Evolutionary conservation across 2,888 invertebrate species (phyloP), one percentile per base, ranked within the genome.

Genomic region (Plebejus anna): DNA sequence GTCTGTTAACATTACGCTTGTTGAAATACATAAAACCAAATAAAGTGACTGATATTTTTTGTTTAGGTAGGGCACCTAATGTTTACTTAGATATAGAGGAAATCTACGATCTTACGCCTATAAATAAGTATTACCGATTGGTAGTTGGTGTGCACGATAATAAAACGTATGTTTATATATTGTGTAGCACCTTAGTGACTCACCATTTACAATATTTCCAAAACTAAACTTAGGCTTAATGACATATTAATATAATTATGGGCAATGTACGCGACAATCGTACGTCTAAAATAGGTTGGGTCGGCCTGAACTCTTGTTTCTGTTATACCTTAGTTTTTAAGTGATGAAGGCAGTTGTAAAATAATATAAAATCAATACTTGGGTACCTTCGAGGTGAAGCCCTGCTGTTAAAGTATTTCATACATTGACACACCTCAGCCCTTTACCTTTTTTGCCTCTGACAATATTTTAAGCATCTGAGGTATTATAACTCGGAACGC

Each of bases 141-240:
- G 66, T 66, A 32, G 13, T 4, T 36, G 66, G 36, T 32, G 66
- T 66, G 32, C 32, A 32, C 32, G 32, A 32, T 16, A 32, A 32
- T 66, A 4, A 66, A 32, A 66, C 32, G 61, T 61, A 61, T 28
- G 7, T 22, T 22, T 22, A 28, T 61, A 28, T 61, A 11, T 61
- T 61, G 61, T 61, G 61, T 61, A 61, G 61, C 61, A 61, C 66
- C 66, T 13, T 36, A 36, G 66, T 36, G 66, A 36, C 32, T 36
- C 66, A 36, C 66, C 66, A 36, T 16, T 66, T 5, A 66, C 32
- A 61, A 28, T 61, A 28, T 4, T 66, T 66, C 13, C 5, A 32
- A 66, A 32, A 66, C 32, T 13, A 32, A 32, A 36, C 13, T 66
- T 32, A 32, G 66, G 66, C 66, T 66, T 7, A 28, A 13, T 42